Base-by-base conservation (phyloP, 2,113 vertebrate species). In the Festucalex cinctus region DNA sequence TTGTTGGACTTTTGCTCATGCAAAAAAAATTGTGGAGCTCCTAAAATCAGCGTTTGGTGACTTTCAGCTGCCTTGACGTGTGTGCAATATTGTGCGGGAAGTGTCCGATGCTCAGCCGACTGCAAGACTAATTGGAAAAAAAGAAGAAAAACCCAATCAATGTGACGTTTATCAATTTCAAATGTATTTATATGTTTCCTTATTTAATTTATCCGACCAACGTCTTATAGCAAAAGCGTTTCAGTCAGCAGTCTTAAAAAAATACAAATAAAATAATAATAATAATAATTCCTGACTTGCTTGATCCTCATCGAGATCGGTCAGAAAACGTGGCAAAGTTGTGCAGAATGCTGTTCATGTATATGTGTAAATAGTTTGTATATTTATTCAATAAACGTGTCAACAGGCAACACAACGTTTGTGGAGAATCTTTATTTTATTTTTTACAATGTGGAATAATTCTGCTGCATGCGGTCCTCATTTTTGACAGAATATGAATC, bases 371-470 rank as follows among this genome's bases (percentile, higher is more conserved):
- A 92, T 91, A 92, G 85, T 92, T 91, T 92, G 88, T 90, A 91
- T 92, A 90, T 91, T 91, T 90, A 91, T 91, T 91, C 86, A 69
- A 88, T 86, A 82, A 88, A 86, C 84, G 83, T 90, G 86, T 88
- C 77, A 90, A 83, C n/a, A 88, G 75, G 76, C 75, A 78, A 66
- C 80, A 77, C n/a, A 75, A 86, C 86, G 86, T 91, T n/a, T 89
- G 88, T 88, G 87, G 83, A 88, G 84, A 90, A 84, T 88, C 81
- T 88, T 92, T 86, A 91, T 92, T 93, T 93, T 88, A 89, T 86
- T 91, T 92, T 93, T 93, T 88, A 89, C 90, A 92, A 92, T 89
- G 90, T 93, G 92, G 91, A 91, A 93, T 93, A 92, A 32, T 32
- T 22, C 26, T 66, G 67, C 68, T 28, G 80, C 62, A n/a, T 26